These are phyloP conservation scores for Dicrostonyx torquatus DNA, from an alignment of 2,797 vertebrate genomes.

Conservation along the genomic window DNA sequence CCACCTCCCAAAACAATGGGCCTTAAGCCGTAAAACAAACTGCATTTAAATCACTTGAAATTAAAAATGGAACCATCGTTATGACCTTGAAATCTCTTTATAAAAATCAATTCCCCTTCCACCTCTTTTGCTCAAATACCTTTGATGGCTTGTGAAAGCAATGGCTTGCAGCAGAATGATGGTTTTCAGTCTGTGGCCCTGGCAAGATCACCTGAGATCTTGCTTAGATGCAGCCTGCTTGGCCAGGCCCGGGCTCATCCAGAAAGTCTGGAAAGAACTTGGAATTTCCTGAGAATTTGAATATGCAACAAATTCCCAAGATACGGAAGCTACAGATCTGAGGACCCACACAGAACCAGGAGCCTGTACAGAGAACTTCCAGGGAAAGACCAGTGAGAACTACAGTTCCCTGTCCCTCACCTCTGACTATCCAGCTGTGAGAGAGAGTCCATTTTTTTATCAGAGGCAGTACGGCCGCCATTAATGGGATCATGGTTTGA, in stretches of 20 bases:
- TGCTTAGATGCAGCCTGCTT: neutral
- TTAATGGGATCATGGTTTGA: neutral
- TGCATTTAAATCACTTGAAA: constrained; percentile 25
- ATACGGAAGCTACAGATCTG: neutral
- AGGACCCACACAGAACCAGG: neutral
- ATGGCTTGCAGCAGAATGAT: neutral
- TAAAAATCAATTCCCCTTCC: neutral
- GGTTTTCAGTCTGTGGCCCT: neutral
- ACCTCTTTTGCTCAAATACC: neutral
- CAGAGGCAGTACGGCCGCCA: neutral
- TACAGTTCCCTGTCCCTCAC: neutral
- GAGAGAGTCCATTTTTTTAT: neutral
- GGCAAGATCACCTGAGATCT: neutral
- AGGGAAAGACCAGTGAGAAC: neutral
- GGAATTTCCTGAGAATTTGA: neutral
- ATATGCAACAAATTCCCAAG: neutral
- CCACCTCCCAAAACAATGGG: neutral
- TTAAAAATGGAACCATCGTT: neutral
- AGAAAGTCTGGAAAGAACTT: neutral
- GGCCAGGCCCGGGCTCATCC: neutral
- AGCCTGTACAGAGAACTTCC: neutral
- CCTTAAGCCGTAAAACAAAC: neutral
- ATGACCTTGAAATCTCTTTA: constrained; percentile 3
- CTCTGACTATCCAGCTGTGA: no score
- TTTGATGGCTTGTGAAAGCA: neutral